Conservation (phyloP, 2,797 vertebrate species). For the Manis crassicaudata region DNA sequence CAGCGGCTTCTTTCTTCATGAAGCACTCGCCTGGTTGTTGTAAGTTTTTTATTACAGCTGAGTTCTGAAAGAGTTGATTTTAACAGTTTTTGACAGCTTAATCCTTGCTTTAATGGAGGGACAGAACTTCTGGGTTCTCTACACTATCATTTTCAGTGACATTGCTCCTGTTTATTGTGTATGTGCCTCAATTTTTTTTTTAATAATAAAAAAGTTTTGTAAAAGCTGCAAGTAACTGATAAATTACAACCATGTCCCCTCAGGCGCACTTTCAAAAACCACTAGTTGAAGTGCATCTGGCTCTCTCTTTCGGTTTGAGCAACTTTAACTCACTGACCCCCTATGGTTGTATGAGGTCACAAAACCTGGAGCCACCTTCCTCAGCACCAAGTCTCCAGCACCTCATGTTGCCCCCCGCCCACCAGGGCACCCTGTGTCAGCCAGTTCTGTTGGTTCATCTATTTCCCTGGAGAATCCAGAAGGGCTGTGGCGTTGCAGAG, state of each 20-base stretch:
- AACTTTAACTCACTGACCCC: not conserved
- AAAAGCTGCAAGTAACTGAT: not conserved
- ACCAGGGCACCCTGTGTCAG: not conserved
- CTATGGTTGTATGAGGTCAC: not conserved
- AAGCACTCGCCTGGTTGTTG: not conserved
- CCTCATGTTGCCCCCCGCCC: not conserved
- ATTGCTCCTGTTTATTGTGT: not conserved
- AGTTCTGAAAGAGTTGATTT: not conserved
- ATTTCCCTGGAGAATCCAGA: not conserved
- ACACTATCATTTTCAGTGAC: not conserved
- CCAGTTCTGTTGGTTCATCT: not conserved
- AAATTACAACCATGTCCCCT: not conserved
- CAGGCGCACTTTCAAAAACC: not conserved
- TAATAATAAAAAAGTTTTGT: not conserved
- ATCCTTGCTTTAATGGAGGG: not conserved
- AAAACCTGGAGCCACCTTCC: not conserved
- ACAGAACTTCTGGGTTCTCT: not conserved
- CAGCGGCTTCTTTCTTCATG: not conserved
- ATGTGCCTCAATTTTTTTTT: not conserved
- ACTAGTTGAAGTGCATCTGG: not conserved
- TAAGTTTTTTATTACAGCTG: not conserved
- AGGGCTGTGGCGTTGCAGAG: not conserved
- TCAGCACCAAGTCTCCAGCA: not conserved
- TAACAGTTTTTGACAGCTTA: not conserved
- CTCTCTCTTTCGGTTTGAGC: not conserved